Evolutionary conservation across 2,888 invertebrate genomes (phyloP), one percentile per base, ranked within the genome.

Genomic region (Trissoscelio sp.): DNA sequence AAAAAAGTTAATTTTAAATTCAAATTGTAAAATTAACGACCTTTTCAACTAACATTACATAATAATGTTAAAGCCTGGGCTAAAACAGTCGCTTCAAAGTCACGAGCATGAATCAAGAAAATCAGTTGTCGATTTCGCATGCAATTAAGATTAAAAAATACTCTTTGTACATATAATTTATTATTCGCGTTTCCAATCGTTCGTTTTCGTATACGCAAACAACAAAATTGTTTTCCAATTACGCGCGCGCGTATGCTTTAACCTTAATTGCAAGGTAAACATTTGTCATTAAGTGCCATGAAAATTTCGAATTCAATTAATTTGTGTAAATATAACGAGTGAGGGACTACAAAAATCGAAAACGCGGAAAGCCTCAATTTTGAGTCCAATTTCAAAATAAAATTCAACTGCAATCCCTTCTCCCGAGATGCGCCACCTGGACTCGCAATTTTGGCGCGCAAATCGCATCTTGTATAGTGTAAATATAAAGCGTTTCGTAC

Each of bases 401-500:
- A n/a, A n/a, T n/a, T n/a, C n/a, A n/a, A n/a, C n/a, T n/a, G n/a
- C n/a, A n/a, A n/a, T n/a, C n/a, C n/a, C n/a, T n/a, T n/a, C n/a
- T n/a, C n/a, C n/a, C n/a, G n/a, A n/a, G n/a, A n/a, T n/a, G 37
- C 55, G 58, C 58, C 42, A 58, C 14, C 42, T 42, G 46, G n/a
- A 12, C n/a, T 14, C 16, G 39, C 22, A 3, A 16, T 2, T 0
- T 18, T n/a, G 7, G 18, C 12, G 67, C 24, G 51, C 60, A 18
- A 24, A 12, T 42, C 31, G 20, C 28, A 7, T 14, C n/a, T 11
- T 73, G 73, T 73, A 73, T 51, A 73, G 73, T 73, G 73, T 73
- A 73, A 66, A 73, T 62, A 73, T 3, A 3, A 73, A 55, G 39
- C 64, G 57, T 74, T 74, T 74, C 74, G 46, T 74, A 74, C 75